phyloP scores from a whole-genome alignment of 2,888 invertebrate genomes.

The Synergus gifuensis region DNA sequence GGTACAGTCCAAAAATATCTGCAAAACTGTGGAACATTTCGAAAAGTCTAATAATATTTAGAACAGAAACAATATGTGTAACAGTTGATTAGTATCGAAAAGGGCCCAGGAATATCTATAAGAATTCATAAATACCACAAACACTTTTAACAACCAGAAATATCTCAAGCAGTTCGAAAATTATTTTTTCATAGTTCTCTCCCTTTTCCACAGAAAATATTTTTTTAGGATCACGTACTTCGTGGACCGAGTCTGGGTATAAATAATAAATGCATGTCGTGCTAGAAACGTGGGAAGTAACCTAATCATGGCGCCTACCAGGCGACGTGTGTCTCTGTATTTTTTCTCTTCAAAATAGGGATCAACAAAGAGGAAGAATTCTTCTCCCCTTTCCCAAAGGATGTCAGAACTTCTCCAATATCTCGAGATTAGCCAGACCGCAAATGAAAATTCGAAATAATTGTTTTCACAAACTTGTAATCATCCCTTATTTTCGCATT shows the following conservation, averaged over 20 bases:
- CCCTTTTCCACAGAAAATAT: neutral
- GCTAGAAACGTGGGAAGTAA: constrained; percentile 65
- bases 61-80: no score
- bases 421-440: neutral
- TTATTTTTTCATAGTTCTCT: no score
- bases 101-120: no score
- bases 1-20: no score
- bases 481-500: neutral
- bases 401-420: neutral
- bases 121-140: no score
- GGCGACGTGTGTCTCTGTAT: constrained; percentile 18
- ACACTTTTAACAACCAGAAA: no score
- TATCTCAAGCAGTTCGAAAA: no score
- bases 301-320: constrained; percentile 65
- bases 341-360: constrained; percentile 30
- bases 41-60: no score
- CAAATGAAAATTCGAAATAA: neutral
- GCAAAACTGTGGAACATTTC: no score
- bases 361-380: constrained; percentile 33
- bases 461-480: neutral
- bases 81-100: no score
- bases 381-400: constrained; percentile 1
- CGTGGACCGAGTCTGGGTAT: constrained; percentile 46
- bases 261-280: constrained; percentile 70
- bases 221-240: neutral